Conservation (phyloP, 1,140 invertebrate genomes). For the Cepaea nemoralis region DNA sequence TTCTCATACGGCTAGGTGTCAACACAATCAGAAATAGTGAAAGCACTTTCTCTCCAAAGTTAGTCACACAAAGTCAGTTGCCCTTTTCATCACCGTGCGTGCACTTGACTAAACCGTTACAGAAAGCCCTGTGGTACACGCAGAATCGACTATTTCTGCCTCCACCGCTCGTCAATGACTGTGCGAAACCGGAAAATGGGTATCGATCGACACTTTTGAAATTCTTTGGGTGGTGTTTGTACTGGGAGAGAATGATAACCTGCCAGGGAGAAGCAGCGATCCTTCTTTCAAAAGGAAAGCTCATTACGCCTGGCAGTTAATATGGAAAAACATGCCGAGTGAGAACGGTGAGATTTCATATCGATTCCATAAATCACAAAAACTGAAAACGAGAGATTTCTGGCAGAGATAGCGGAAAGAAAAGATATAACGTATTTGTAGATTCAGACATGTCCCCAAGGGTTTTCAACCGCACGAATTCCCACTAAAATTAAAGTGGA, state of each 20-base stretch:
- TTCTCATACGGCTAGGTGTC: no score
- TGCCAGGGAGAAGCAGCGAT: not conserved
- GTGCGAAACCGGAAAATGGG: slow-evolving; percentile 4
- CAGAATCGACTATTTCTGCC: not conserved
- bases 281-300: not conserved
- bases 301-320: slow-evolving; percentile 2
- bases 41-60: no score
- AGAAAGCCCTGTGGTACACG: no score
- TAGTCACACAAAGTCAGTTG: no score
- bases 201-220: not conserved
- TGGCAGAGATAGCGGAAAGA: not conserved
- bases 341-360: not conserved
- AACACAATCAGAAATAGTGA: no score
- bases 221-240: slow-evolving; percentile 18
- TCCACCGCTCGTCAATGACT: not conserved
- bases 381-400: not conserved
- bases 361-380: not conserved
- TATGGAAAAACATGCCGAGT: not conserved
- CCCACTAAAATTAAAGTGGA: not conserved
- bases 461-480: not conserved
- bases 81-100: no score
- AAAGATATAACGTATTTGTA: not conserved
- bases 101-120: no score
- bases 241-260: not conserved
- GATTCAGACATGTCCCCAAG: not conserved